Evolutionary conservation across 2,797 vertebrate genomes (phyloP).

Genomic region (Microcaecilia unicolor): DNA sequence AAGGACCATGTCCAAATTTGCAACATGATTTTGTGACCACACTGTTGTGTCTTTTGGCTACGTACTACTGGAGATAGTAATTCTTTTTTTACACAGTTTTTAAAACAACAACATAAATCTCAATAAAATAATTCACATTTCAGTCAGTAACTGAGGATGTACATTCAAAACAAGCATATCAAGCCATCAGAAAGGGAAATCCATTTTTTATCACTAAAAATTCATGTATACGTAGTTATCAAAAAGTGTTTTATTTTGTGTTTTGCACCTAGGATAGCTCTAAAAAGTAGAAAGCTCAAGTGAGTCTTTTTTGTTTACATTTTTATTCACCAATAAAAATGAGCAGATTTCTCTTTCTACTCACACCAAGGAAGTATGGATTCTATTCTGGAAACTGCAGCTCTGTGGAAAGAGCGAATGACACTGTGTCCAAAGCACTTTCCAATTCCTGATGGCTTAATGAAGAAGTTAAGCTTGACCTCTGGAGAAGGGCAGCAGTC

Average conservation of each 20-base stretch:
- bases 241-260: not conserved
- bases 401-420: too few species aligned
- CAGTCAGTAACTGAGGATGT: slow-evolving; percentile 10
- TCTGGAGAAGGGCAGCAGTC: slow-evolving; percentile 40
- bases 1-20: slow-evolving; percentile 43
- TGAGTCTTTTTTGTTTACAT: slow-evolving; percentile 10
- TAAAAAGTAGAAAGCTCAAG: slow-evolving; percentile 5
- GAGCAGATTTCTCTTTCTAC: slow-evolving; percentile 12
- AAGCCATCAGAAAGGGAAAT: slow-evolving; percentile 27
- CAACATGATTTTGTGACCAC: slow-evolving; percentile 4
- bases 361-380: not conserved
- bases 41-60: slow-evolving; percentile 9
- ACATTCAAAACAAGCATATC: slow-evolving; percentile 19
- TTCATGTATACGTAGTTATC: slow-evolving; percentile 14
- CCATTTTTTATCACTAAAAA: slow-evolving; percentile 16
- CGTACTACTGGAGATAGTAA: too few species aligned
- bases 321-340: too few species aligned
- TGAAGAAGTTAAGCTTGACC: too few species aligned
- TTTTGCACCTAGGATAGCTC: slow-evolving; percentile 13
- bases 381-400: not conserved
- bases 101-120: not conserved
- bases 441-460: too few species aligned
- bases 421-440: too few species aligned
- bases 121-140: not conserved
- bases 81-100: slow-evolving; percentile 27